These are phyloP conservation scores for Junonia oenone DNA, from an alignment of 2,888 invertebrate species.

Conservation along the genomic window DNA sequence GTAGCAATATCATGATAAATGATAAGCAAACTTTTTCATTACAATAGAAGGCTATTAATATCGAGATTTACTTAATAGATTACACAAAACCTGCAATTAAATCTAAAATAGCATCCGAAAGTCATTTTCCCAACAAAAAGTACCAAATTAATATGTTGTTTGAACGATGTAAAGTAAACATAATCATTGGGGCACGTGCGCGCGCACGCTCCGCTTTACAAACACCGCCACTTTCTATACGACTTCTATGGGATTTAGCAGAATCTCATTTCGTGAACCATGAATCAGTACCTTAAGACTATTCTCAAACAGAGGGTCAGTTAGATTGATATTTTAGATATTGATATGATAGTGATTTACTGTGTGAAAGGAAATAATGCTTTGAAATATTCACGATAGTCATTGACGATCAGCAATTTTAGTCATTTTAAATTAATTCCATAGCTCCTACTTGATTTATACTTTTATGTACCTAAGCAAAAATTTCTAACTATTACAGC, in stretches of 20 bases:
- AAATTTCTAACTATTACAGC: too few species aligned
- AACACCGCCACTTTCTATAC: constrained; percentile 30
- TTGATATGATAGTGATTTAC: constrained; percentile 73
- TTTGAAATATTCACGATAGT: constrained; percentile 25
- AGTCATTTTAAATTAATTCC: background rate
- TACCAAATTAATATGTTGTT: constrained; percentile 78
- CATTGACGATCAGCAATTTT: background rate
- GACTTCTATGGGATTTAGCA: constrained; percentile 63
- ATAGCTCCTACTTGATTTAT: background rate
- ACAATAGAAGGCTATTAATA: background rate
- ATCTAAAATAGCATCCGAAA: constrained; percentile 51
- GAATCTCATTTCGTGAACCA: constrained; percentile 63
- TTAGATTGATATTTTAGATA: constrained; percentile 71
- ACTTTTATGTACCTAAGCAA: too few species aligned
- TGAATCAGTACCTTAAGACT: constrained; percentile 71
- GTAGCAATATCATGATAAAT: background rate
- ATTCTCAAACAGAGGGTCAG: constrained; percentile 67
- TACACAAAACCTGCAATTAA: constrained; percentile 15
- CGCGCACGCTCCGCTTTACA: constrained; percentile 61
- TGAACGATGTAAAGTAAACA: constrained; percentile 75
- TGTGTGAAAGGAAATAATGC: constrained; percentile 65
- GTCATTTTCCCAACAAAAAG: constrained; percentile 68
- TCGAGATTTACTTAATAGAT: background rate
- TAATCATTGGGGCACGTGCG: constrained; percentile 69
- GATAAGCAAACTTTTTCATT: background rate